Evolutionary conservation across 2,113 vertebrate genomes (phyloP).

Genomic region (Phoenicopterus ruber): DNA sequence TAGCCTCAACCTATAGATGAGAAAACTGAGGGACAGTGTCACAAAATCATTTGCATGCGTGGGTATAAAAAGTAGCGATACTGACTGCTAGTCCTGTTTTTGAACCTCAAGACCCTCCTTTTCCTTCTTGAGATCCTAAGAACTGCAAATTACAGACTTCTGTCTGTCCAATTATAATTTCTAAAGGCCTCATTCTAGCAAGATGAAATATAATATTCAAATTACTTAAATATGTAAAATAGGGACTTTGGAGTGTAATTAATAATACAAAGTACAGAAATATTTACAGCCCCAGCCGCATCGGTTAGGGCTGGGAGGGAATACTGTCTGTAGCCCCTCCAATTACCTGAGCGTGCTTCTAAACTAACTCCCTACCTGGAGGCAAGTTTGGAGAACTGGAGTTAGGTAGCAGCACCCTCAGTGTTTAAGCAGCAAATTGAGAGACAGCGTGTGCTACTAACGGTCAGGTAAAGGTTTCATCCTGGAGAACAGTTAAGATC

Average conservation of each 20-base stretch:
- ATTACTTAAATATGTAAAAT: conserved; percentile 43
- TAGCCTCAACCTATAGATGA: neutral
- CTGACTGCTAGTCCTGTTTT: neutral
- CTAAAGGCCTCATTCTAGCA: conserved; percentile 41
- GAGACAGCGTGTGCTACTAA: neutral
- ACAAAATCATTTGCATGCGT: neutral
- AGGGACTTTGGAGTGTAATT: conserved; percentile 27
- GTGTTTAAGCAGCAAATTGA: neutral
- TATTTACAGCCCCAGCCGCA: neutral
- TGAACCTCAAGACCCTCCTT: conserved; percentile 5
- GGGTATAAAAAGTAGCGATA: neutral
- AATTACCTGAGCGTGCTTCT: neutral
- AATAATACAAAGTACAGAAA: neutral
- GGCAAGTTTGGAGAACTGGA: neutral
- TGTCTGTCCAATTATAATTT: conserved; percentile 45
- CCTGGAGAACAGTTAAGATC: neutral
- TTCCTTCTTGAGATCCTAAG: conserved; percentile 7
- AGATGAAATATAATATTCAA: conserved; percentile 37
- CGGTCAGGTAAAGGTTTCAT: neutral
- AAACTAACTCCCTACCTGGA: neutral
- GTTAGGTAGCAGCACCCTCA: neutral
- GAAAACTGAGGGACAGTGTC: neutral
- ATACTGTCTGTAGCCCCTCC: neutral
- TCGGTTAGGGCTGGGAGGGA: neutral
- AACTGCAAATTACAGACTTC: conserved; percentile 52